Percentiles rank a stretch among this genome's conserved stretches.
Conservation (phyloP, 2,888 invertebrate species). For the Sarcophaga rosellei region DNA sequence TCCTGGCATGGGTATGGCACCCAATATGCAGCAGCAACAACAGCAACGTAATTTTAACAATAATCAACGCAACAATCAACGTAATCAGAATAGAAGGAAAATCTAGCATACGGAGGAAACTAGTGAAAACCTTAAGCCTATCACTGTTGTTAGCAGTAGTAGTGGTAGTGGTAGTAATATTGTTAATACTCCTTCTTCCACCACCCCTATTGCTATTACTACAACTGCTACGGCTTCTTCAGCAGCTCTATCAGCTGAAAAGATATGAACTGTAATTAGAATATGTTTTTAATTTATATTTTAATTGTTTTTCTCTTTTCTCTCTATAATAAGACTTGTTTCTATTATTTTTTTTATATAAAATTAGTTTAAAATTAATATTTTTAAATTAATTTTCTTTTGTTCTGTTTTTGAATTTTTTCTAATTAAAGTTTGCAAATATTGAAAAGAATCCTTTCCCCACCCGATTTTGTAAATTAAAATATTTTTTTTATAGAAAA, state of each 20-base stretch:
- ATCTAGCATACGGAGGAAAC: conserved; percentile 58
- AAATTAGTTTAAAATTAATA: conserved; percentile 22
- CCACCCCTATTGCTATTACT: neutral
- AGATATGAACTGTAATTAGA: conserved; percentile 2
- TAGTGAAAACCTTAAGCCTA: neutral
- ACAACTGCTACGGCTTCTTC: too few species aligned
- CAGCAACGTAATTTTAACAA: conserved; percentile 61
- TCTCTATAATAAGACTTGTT: conserved; percentile 60
- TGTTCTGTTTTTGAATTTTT: neutral
- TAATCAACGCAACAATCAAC: conserved; percentile 65
- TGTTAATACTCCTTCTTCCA: conserved; percentile 1
- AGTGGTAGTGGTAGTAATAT: neutral
- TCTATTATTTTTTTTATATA: conserved; percentile 34
- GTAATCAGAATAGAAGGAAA: conserved; percentile 62
- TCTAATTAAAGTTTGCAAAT: conserved; percentile 32
- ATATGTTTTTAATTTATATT: conserved; percentile 38
- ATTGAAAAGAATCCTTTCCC: conserved; percentile 16
- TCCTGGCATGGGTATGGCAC: conserved; percentile 11
- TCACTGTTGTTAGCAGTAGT: neutral
- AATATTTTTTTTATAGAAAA: conserved; percentile 17
- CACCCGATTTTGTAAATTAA: conserved; percentile 32
- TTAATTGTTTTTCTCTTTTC: conserved; percentile 10
- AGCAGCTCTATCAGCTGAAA: too few species aligned
- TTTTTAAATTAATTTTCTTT: conserved; percentile 15
- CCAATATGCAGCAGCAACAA: conserved; percentile 59